Percentiles rank a stretch among this genome's conserved stretches.
Conservation (phyloP, 2,113 vertebrate genomes). For the Aleadryas rufinucha region DNA sequence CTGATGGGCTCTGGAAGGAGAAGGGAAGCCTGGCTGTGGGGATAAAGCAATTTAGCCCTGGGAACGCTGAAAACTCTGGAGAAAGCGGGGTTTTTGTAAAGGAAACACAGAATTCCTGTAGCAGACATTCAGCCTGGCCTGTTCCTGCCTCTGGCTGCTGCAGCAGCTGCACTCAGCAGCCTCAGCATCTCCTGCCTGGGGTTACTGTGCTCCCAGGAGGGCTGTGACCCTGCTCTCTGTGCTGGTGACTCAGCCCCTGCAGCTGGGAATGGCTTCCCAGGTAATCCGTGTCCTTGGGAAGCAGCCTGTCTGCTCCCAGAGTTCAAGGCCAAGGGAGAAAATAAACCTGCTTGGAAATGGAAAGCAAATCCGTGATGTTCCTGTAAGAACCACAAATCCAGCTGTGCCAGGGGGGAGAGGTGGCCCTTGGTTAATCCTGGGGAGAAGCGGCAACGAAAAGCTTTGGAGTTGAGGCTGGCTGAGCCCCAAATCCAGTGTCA, state of each 20-base stretch:
- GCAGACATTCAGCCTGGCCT: fast-evolving
- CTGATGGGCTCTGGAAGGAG: background rate
- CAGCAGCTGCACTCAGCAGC: background rate
- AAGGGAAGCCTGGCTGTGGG: background rate
- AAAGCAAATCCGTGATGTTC: fast-evolving
- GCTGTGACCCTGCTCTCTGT: background rate
- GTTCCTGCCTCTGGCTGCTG: background rate
- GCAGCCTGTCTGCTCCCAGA: background rate
- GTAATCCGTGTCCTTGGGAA: background rate
- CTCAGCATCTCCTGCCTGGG: background rate
- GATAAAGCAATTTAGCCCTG: background rate
- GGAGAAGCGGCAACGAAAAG: background rate
- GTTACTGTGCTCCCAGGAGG: background rate
- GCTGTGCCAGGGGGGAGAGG: background rate
- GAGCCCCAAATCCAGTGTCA: background rate
- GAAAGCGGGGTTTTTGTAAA: background rate
- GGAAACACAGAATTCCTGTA: fast-evolving
- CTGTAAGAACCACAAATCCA: background rate
- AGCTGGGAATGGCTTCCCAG: background rate
- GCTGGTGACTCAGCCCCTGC: background rate
- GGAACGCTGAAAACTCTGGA: background rate
- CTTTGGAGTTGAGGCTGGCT: background rate
- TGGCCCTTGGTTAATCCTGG: background rate
- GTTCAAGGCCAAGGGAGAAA: background rate
- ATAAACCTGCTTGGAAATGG: background rate